phyloP scores from a whole-genome alignment of 2,113 vertebrate species.

The Pavo muticus region DNA sequence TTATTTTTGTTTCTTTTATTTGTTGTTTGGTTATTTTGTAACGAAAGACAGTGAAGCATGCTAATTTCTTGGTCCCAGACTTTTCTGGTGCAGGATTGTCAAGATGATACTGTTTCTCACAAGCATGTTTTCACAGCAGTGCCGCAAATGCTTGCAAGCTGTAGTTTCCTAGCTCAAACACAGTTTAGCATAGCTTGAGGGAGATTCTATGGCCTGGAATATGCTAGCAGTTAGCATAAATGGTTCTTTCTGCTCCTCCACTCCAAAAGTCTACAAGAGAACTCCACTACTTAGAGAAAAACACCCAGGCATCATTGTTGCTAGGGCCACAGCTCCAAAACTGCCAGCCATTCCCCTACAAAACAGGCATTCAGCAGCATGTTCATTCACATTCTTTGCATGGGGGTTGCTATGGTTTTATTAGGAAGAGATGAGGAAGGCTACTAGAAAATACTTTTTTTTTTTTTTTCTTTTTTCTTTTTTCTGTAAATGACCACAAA shows the following conservation, averaged over 20 bases:
- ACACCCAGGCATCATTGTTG: background rate
- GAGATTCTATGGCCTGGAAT: background rate
- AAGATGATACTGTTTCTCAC: background rate
- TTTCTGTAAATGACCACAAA: background rate
- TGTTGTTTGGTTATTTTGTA: background rate
- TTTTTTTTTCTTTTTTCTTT: background rate
- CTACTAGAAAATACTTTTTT: constrained; percentile 7
- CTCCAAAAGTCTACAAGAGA: background rate
- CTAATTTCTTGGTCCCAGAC: background rate
- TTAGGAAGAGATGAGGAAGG: constrained; percentile 18
- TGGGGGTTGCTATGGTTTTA: constrained; percentile 58
- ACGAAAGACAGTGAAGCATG: background rate
- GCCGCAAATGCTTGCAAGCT: background rate
- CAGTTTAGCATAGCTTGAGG: background rate
- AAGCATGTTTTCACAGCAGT: background rate
- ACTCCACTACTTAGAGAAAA: background rate
- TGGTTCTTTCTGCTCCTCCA: background rate
- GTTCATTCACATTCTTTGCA: background rate
- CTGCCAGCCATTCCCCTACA: constrained; percentile 39
- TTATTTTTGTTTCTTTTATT: background rate
- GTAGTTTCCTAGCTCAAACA: background rate
- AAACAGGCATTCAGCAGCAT: constrained; percentile 20
- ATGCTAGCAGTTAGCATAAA: background rate
- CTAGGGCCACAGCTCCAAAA: constrained; percentile 24
- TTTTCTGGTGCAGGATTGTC: background rate